Percentiles rank a stretch among this genome's conserved stretches.
phyloP scores from a whole-genome alignment of 2,888 invertebrate genomes.

The Abrostola tripartita region DNA sequence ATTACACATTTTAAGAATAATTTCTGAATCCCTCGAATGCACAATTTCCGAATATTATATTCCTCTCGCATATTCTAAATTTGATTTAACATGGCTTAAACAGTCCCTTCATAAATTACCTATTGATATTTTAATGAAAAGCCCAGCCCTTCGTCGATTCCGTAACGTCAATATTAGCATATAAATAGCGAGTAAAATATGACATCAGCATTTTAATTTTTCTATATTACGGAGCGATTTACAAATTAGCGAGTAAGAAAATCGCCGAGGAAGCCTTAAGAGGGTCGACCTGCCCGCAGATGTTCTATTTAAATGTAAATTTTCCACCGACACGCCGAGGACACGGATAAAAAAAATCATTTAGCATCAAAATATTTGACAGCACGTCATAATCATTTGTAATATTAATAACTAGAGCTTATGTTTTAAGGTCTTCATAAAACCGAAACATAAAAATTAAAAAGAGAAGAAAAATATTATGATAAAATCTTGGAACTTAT shows the following conservation, averaged over 20 bases:
- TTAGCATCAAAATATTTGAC: conserved; percentile 81
- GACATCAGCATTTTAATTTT: conserved; percentile 89
- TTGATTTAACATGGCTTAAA: conserved; percentile 64
- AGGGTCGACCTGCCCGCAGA: conserved; percentile 85
- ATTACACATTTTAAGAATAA: conserved; percentile 60
- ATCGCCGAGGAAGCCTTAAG: conserved; percentile 81
- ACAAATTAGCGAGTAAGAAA: conserved; percentile 88
- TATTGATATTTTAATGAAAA: conserved; percentile 86
- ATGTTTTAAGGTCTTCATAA: conserved; percentile 36
- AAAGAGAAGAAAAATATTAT: conserved; percentile 28
- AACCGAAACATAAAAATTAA: conserved; percentile 12
- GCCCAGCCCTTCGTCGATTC: conserved; percentile 73
- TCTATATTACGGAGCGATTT: conserved; percentile 87
- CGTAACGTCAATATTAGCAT: conserved; percentile 80
- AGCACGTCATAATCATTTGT: conserved; percentile 63
- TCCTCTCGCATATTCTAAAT: conserved; percentile 68
- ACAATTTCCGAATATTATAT: conserved; percentile 56
- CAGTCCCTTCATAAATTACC: conserved; percentile 76
- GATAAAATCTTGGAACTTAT: conserved; percentile 52
- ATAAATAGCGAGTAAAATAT: conserved; percentile 87
- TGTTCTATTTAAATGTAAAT: conserved; percentile 89
- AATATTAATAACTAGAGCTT: conserved; percentile 45
- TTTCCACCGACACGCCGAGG: conserved; percentile 78
- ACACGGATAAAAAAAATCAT: conserved; percentile 84
- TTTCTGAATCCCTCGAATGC: conserved; percentile 38